Evolutionary conservation across 2,113 vertebrate genomes (phyloP).

Genomic region (Pycnonotus jocosus): DNA sequence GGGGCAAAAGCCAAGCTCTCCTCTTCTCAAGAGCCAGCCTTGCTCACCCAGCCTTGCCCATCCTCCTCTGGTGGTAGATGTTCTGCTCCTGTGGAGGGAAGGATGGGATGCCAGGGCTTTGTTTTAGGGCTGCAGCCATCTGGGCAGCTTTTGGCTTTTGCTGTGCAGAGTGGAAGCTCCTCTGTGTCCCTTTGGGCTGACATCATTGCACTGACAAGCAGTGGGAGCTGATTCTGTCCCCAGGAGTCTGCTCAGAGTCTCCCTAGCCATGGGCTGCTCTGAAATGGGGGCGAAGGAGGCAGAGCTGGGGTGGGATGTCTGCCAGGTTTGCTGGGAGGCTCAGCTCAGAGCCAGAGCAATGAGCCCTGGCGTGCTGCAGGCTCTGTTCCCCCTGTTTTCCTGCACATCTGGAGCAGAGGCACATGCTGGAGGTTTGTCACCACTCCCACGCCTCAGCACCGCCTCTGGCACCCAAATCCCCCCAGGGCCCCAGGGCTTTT

Average conservation of each 20-base stretch:
- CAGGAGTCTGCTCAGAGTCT: neutral
- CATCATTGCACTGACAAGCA: rapidly evolving
- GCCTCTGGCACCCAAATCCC: neutral
- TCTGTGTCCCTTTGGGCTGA: neutral
- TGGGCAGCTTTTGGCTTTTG: neutral
- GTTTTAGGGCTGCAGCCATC: neutral
- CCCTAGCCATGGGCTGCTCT: neutral
- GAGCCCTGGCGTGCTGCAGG: rapidly evolving
- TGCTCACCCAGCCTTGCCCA: neutral
- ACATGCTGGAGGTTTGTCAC: neutral
- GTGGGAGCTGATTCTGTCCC: neutral
- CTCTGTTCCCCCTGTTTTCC: neutral
- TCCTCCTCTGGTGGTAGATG: neutral
- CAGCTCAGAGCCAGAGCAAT: neutral
- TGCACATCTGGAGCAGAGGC: neutral
- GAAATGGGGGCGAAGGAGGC: neutral
- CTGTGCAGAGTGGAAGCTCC: rapidly evolving
- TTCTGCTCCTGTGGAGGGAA: neutral
- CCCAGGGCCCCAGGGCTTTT: neutral
- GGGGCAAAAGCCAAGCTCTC: neutral
- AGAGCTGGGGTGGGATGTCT: neutral
- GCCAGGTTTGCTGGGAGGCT: neutral
- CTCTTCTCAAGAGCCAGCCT: neutral
- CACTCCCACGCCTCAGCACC: neutral
- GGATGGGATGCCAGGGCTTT: neutral